A percentile compares a stretch with the other conserved stretches of the same genome.
Evolutionary conservation across 2,113 vertebrate genomes (phyloP).

Genomic region (Laticauda colubrina): DNA sequence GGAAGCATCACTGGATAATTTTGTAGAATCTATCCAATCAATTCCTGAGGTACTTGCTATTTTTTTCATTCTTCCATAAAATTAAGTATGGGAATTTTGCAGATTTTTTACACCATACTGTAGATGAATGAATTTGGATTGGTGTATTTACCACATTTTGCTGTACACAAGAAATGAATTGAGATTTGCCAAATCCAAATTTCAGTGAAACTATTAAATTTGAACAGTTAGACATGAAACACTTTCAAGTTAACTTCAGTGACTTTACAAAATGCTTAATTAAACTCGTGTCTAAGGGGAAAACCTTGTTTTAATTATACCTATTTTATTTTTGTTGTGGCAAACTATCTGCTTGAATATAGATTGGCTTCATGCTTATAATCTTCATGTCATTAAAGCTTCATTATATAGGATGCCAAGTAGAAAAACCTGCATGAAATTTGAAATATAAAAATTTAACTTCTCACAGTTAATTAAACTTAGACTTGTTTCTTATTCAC

Average conservation of each 20-base stretch:
- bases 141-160: background rate
- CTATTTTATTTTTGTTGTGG: background rate
- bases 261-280: constrained; percentile 4
- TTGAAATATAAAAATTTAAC: background rate
- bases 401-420: background rate
- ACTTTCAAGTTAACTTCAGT: background rate
- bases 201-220: background rate
- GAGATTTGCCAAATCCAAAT: background rate
- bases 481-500: background rate
- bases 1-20: constrained; percentile 92
- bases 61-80: constrained; percentile 1
- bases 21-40: constrained; percentile 95
- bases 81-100: background rate
- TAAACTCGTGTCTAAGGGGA: constrained; percentile 9
- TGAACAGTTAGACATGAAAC: background rate
- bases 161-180: background rate
- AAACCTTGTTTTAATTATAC: constrained; percentile 19
- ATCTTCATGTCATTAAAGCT: background rate
- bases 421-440: background rate
- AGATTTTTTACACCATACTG: background rate
- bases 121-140: background rate
- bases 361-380: background rate
- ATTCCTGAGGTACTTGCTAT: constrained; percentile 87
- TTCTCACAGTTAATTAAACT: background rate
- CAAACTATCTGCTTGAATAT: background rate